phyloP scores from a whole-genome alignment of 2,113 vertebrate genomes.

The Tenebrosternarchus preto region DNA sequence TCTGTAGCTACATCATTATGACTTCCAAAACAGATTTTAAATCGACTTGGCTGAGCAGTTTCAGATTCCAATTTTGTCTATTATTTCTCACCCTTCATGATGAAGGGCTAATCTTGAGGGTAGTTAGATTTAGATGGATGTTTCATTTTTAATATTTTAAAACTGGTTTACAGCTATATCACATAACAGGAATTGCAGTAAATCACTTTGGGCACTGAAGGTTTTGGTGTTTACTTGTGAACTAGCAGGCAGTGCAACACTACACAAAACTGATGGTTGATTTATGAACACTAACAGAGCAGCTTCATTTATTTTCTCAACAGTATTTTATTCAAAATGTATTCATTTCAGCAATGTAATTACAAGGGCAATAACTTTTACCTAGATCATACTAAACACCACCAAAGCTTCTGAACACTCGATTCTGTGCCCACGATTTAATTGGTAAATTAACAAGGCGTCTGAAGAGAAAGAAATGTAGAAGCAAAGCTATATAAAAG shows the following conservation, averaged over 20 bases:
- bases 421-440: slow-evolving; percentile 43
- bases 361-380: neutral
- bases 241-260: too few relatives aligned
- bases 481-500: slow-evolving; percentile 55
- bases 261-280: too few relatives aligned
- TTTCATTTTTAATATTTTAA: slow-evolving; percentile 1
- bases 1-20: slow-evolving; percentile 49
- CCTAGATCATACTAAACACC: neutral
- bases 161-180: neutral
- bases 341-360: neutral
- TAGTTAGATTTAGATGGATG: slow-evolving; percentile 38
- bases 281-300: too few relatives aligned
- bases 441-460: slow-evolving; percentile 56
- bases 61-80: slow-evolving; percentile 35
- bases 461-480: slow-evolving; percentile 51
- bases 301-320: neutral
- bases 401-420: slow-evolving; percentile 20
- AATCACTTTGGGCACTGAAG: too few relatives aligned
- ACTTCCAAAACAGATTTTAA: slow-evolving; percentile 32
- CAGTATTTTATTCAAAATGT: neutral
- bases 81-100: slow-evolving; percentile 33
- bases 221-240: too few relatives aligned
- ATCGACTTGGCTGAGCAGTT: slow-evolving; percentile 40
- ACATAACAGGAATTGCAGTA: too few relatives aligned
- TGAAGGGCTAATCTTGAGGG: slow-evolving; percentile 39